These are phyloP conservation scores for Apantesis nais DNA, from an alignment of 2,888 invertebrate genomes.

Conservation along the genomic window DNA sequence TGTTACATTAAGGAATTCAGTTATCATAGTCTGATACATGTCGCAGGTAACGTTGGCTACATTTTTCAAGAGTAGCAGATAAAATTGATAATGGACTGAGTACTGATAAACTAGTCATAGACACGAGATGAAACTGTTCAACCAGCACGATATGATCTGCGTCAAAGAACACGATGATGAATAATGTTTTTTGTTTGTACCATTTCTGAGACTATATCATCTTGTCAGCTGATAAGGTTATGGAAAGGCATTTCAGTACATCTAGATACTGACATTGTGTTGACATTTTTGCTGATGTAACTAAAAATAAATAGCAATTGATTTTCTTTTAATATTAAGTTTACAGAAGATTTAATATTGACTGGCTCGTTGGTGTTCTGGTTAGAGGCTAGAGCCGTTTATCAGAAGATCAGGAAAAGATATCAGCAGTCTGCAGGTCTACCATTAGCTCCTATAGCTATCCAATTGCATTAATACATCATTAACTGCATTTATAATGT, in stretches of 20 bases:
- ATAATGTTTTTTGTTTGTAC: neutral
- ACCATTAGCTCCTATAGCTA: too few relatives aligned
- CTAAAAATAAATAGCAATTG: too few relatives aligned
- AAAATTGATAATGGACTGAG: neutral
- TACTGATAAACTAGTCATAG: neutral
- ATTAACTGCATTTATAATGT: too few relatives aligned
- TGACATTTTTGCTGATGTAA: neutral
- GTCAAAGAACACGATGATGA: neutral
- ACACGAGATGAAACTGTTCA: constrained; percentile 2
- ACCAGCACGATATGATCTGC: neutral
- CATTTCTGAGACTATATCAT: neutral
- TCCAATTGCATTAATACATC: too few relatives aligned
- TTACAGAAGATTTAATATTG: too few relatives aligned
- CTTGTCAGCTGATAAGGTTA: neutral
- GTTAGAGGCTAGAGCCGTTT: too few relatives aligned
- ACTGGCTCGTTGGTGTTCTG: too few relatives aligned
- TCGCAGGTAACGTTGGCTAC: neutral
- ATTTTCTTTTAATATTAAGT: too few relatives aligned
- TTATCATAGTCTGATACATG: neutral
- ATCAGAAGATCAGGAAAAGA: too few relatives aligned
- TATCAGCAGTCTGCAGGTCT: too few relatives aligned
- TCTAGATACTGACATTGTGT: neutral
- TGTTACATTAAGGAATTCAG: neutral
- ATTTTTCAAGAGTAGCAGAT: neutral
- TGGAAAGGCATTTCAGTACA: neutral